phyloP scores from a whole-genome alignment of 2,888 invertebrate species.

The Molorchus minor region DNA sequence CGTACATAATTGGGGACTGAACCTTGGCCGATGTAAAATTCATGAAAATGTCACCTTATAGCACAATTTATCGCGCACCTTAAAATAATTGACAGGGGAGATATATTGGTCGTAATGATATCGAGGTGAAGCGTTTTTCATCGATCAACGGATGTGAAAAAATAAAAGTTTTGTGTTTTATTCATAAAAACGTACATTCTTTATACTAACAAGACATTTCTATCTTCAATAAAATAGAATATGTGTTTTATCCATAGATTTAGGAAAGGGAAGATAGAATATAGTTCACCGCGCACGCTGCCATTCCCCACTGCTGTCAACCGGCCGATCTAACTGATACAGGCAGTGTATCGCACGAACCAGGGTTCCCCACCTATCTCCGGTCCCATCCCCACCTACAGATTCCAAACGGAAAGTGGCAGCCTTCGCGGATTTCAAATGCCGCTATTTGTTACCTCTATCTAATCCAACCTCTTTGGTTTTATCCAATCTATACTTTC shows the following conservation, averaged over 20 bases:
- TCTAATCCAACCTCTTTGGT: no score
- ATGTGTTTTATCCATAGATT: neutral
- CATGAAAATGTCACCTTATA: conserved; percentile 57
- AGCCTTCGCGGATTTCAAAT: no score
- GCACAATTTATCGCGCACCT: conserved; percentile 56
- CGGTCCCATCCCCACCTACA: no score
- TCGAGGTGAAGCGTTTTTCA: conserved; percentile 16
- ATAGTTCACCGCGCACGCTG: no score
- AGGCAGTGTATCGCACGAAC: no score
- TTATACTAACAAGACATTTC: conserved; percentile 2
- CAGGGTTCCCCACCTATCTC: no score
- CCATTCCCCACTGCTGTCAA: no score
- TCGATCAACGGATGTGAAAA: conserved; percentile 13
- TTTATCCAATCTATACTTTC: no score
- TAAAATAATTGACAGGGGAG: conserved; percentile 57
- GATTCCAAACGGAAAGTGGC: no score
- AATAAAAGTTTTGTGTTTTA: conserved; percentile 14
- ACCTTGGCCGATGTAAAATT: conserved; percentile 58
- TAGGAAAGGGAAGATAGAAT: no score
- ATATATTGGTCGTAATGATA: conserved; percentile 41
- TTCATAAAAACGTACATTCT: conserved; percentile 9
- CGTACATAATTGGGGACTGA: conserved; percentile 55
- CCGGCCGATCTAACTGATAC: no score
- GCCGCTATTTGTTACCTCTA: no score
- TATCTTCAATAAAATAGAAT: neutral